Conservation (phyloP, 1,140 invertebrate species). For the Eumeta japonica region DNA sequence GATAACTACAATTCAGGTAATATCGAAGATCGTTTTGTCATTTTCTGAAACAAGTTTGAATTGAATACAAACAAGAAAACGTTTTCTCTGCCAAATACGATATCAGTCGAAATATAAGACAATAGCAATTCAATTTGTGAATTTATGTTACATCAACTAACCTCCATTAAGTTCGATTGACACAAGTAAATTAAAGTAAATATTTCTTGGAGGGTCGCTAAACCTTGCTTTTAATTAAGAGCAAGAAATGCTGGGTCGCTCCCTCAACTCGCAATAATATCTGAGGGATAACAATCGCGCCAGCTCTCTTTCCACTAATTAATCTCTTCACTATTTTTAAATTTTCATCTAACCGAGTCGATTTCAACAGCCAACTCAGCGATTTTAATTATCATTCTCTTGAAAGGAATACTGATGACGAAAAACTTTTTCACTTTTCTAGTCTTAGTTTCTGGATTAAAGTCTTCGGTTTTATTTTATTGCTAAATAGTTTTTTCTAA, state of each 20-base stretch:
- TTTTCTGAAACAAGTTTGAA: too few relatives aligned
- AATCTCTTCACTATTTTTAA: conserved; percentile 3
- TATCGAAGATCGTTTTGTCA: too few relatives aligned
- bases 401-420: too few relatives aligned
- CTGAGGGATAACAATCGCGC: conserved; percentile 10
- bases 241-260: conserved; percentile 21
- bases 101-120: conserved; percentile 7
- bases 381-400: too few relatives aligned
- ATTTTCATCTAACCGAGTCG: not conserved
- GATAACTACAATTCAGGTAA: too few relatives aligned
- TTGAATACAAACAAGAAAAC: too few relatives aligned
- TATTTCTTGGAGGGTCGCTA: conserved; percentile 15
- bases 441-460: not conserved
- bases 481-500: too few relatives aligned
- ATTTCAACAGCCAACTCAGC: too few relatives aligned
- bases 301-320: conserved; percentile 6
- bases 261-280: conserved; percentile 15
- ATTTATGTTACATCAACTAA: conserved; percentile 21
- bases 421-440: too few relatives aligned
- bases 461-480: conserved; percentile 2
- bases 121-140: conserved; percentile 12
- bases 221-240: conserved; percentile 31
- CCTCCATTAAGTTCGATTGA: conserved; percentile 20
- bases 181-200: conserved; percentile 22
- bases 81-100: conserved; percentile 8